Base-by-base conservation (phyloP, 2,888 invertebrate genomes). In the Lepidocyrtoides sp. region DNA sequence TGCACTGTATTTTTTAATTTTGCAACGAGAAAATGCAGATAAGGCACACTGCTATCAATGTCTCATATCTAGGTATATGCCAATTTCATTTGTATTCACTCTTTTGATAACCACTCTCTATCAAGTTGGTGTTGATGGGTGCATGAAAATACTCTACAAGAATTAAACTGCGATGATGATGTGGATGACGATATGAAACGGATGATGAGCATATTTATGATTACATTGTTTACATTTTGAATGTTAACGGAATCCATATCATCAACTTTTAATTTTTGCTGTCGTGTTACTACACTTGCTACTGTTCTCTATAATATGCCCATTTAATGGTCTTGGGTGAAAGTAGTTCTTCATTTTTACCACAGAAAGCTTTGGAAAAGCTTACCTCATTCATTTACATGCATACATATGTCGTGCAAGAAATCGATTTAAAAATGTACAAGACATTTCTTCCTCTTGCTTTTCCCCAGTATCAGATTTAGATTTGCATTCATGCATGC, bases 381-480 rank as follows among this genome's bases (percentile, higher is more conserved):
- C 51, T 51, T 57, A 20, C 8, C 57, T 57, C 57, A 57, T 57
- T 57, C 20, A 20, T 23, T 57, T 57, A 4, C 17, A n/a, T 51
- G n/a, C 36, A 26, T 23, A 75, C 75, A 36, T 29, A 48, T 77
- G n/a, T 8, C 54, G 77, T 51, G 77, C 29, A 77, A 32, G n/a
- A 51, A 77, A 77, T 77, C 77, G 77, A 77, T 77, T 75, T 75
- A 7, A 51, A 51, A n/a, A 32, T 20, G 0, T 23, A 66, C 4
- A 7, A 32, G 66, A 66, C 2, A 32, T 32, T 32, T 66, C 32
- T 2, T 66, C 29, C n/a, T n/a, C 5, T 29, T 29, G 12, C 17
- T 10, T n/a, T 26, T 29, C 17, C 29, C 29, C 14, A 63, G 14
- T 69, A 36, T 7, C 17, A 17, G 20, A 69, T 41, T 12, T 72